Conservation (phyloP, 2,113 vertebrate genomes). For the Oncorhynchus gorbuscha region DNA sequence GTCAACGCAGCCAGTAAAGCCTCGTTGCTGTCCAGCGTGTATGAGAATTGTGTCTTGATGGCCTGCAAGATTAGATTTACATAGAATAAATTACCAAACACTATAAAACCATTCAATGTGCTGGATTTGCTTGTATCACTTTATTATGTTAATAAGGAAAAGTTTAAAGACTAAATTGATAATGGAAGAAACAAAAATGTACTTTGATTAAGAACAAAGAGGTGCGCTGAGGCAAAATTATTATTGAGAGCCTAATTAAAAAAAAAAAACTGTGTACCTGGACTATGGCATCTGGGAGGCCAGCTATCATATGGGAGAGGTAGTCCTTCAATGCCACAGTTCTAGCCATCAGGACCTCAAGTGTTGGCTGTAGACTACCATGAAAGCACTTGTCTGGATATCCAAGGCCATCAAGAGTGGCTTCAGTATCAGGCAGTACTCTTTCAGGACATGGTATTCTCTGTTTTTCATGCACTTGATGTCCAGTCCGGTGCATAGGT, state of each 20-base stretch:
- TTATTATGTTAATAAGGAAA: neutral
- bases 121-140: neutral
- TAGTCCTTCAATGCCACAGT: conserved; percentile 3
- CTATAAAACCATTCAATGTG: neutral
- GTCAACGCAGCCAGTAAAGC: conserved; percentile 16
- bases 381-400: conserved; percentile 18
- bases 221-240: neutral
- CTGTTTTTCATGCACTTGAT: conserved; percentile 17
- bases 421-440: conserved; percentile 15
- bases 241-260: neutral
- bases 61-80: neutral
- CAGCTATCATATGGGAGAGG: conserved; percentile 3
- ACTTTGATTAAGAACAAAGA: neutral
- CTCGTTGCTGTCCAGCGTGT: conserved; percentile 6
- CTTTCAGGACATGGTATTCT: conserved; percentile 19
- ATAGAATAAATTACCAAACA: neutral
- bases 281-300: conserved; percentile 9
- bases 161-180: neutral
- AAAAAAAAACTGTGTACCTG: neutral
- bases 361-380: conserved; percentile 9
- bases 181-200: neutral
- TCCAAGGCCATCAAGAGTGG: conserved; percentile 6
- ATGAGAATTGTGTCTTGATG: conserved; percentile 10
- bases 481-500: neutral
- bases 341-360: conserved; percentile 12